Evolutionary conservation across 2,113 vertebrate species (phyloP).

Genomic region (Antechinus flavipes): DNA sequence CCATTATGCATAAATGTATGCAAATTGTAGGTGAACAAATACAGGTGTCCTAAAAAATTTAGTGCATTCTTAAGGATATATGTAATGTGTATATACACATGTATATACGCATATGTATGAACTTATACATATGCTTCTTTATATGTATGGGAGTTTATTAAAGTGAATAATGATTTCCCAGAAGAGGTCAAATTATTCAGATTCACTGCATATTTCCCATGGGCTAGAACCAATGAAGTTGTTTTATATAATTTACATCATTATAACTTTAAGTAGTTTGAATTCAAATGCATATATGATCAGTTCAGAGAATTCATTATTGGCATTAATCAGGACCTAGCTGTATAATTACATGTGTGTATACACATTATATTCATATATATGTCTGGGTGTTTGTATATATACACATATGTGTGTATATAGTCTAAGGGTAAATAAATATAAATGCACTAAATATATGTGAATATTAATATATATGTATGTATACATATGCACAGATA

Average conservation of each 20-base stretch:
- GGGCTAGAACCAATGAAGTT: not conserved
- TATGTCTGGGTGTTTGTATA: not conserved
- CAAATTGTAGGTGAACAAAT: not conserved
- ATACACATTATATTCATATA: not conserved
- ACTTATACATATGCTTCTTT: not conserved
- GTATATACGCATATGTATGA: not conserved
- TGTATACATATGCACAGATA: not conserved
- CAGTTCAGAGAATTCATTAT: not conserved
- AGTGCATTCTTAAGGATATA: not conserved
- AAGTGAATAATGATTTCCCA: not conserved
- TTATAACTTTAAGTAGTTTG: not conserved
- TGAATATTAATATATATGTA: not conserved
- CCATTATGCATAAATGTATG: not conserved
- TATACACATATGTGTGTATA: not conserved
- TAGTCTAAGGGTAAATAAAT: not conserved
- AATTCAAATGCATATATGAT: not conserved
- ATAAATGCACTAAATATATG: not conserved
- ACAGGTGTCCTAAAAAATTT: not conserved
- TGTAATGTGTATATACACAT: not conserved
- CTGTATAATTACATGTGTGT: not conserved
- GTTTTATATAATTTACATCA: not conserved
- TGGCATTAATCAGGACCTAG: not conserved
- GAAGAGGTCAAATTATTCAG: not conserved
- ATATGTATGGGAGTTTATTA: not conserved
- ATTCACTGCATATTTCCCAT: not conserved